Evolutionary conservation across 2,113 vertebrate species (phyloP), one percentile per base, ranked within the genome.

Genomic region (Cariama cristata): DNA sequence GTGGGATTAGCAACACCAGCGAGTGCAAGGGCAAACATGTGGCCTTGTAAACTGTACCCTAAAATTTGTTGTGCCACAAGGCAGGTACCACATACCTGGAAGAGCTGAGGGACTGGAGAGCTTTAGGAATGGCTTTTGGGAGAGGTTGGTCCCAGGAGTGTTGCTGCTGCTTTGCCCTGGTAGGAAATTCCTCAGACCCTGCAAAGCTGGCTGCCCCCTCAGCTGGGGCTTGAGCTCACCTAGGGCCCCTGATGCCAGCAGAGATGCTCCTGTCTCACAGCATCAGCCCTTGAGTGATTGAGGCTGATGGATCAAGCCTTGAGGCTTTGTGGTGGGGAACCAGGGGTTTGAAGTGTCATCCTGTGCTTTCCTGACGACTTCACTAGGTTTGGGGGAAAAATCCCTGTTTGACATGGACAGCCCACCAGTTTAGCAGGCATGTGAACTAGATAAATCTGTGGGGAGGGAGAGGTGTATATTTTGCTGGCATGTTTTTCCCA

Each of bases 361-460:
- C 53, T 6, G 2, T 22, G 45, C 21, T 69, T 28, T 69, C 16
- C 33, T 86, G 42, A 7, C 52, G 11, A 8, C 74, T 77, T 66
- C 20, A 24, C 23, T 17, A 42, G 26, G 9, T 75, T 14, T 75
- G 1, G 71, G 15, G 24, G 6, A 33, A 67, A 59, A 52, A 56
- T 5, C 5, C 1, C 0, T 4, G 4, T 40, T 40, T 66, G 44
- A 47, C 18, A 13, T 7, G 52, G 38, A 11, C 11, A 67, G 2
- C 2, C 4, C 33, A 56, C 7, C 12, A n/a, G 7, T 42, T 75
- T 28, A 66, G 17, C 49, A 55, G 52, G 5, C 9, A 23, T 23
- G 32, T 35, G 50, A 69, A 40, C 9, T 4, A 18, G 35, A 18
- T 7, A 42, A 26, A 67, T 4, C 9, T 44, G 13, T 45, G 56